Conservation (phyloP, 2,113 vertebrate genomes). For the Tyrannus savana region DNA sequence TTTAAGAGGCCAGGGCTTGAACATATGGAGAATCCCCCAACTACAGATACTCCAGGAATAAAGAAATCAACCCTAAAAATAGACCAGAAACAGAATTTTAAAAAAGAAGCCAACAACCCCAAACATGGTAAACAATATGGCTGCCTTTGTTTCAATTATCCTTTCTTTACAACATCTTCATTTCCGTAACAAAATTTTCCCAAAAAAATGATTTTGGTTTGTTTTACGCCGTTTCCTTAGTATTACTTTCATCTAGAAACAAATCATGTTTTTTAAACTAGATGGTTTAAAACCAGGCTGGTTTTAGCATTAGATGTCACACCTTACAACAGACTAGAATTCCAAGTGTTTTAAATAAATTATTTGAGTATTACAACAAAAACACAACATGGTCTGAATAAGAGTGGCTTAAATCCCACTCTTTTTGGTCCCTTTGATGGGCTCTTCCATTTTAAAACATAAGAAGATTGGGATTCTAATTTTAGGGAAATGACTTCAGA, state of each 20-base stretch:
- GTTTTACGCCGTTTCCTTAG: too few relatives aligned
- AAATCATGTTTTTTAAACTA: neutral
- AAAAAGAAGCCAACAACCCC: neutral
- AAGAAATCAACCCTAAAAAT: constrained; percentile 91
- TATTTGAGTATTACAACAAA: neutral
- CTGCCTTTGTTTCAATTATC: neutral
- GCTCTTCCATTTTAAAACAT: neutral
- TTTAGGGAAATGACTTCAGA: neutral
- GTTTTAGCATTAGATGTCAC: neutral
- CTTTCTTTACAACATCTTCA: neutral
- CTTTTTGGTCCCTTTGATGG: neutral
- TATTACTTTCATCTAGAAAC: neutral
- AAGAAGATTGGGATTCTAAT: neutral
- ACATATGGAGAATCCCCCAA: constrained; percentile 96
- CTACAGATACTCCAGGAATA: constrained; percentile 87
- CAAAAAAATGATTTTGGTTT: too few relatives aligned
- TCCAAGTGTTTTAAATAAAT: neutral
- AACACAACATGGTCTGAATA: neutral
- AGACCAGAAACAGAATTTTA: neutral
- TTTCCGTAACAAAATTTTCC: neutral
- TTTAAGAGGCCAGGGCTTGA: constrained; percentile 87
- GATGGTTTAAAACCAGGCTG: neutral
- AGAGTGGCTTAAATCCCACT: neutral
- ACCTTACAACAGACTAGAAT: neutral
- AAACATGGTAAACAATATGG: neutral